These are phyloP conservation scores for Pissodes strobi DNA, from an alignment of 1,140 invertebrate genomes.

Conservation along the genomic window DNA sequence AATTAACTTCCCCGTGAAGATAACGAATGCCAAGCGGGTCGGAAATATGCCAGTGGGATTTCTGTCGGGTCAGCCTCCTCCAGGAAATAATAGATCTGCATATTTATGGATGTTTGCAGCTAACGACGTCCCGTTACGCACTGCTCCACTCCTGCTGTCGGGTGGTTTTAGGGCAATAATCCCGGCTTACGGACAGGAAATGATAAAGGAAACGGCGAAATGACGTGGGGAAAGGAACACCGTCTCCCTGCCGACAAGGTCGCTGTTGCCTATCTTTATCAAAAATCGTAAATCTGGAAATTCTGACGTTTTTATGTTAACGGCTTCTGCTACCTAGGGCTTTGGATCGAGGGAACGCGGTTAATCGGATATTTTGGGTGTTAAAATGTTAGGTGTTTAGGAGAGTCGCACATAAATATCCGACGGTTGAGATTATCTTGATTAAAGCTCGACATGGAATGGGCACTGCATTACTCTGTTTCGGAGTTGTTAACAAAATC, in stretches of 20 bases:
- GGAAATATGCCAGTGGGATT: conserved; percentile 20
- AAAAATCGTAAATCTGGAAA: conserved; percentile 35
- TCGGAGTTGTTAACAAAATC: too few relatives aligned
- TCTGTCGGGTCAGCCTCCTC: conserved; percentile 11
- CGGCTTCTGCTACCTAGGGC: conserved; percentile 18
- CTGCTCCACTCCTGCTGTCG: conserved; percentile 7
- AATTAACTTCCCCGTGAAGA: too few relatives aligned
- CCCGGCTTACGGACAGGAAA: conserved; percentile 36
- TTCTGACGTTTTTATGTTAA: conserved; percentile 35
- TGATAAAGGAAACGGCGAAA: conserved; percentile 34
- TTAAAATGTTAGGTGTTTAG: conserved; percentile 12
- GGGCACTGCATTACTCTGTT: too few relatives aligned
- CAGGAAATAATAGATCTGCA: conserved; percentile 35
- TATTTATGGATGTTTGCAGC: conserved; percentile 37
- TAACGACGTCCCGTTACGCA: conserved; percentile 32
- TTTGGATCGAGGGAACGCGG: conserved; percentile 17
- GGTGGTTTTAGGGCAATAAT: conserved; percentile 34
- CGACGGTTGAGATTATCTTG: too few relatives aligned
- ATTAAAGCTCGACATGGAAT: too few relatives aligned
- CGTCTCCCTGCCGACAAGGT: background rate
- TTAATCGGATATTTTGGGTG: conserved; percentile 20
- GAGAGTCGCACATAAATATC: conserved; percentile 6
- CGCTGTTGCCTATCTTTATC: conserved; percentile 36
- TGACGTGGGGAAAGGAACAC: conserved; percentile 18
- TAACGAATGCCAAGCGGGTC: conserved; percentile 5